These are phyloP conservation scores for Corythornis vintsioides DNA, from an alignment of 2,113 vertebrate genomes.

Conservation along the genomic window DNA sequence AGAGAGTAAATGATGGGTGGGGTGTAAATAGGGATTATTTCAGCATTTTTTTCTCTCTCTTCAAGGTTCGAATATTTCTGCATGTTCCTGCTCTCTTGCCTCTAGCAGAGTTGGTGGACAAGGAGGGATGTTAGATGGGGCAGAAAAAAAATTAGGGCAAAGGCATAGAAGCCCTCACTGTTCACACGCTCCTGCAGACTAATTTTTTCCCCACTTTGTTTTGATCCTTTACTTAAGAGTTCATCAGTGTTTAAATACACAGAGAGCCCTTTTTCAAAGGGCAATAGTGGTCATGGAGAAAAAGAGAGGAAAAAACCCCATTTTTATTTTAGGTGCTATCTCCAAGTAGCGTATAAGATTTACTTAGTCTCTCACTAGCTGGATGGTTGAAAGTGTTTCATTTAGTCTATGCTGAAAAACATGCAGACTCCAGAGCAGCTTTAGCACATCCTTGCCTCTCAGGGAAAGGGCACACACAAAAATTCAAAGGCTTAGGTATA, in stretches of 20 bases:
- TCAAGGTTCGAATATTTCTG: background rate
- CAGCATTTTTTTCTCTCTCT: background rate
- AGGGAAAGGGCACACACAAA: background rate
- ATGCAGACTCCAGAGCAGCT: background rate
- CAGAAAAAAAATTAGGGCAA: background rate
- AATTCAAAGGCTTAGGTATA: background rate
- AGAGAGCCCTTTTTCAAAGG: constrained; percentile 7
- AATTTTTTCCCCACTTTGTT: constrained; percentile 18
- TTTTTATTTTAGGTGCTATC: constrained; percentile 20
- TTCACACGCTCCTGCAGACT: constrained; percentile 6
- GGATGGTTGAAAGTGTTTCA: background rate
- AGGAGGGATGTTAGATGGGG: background rate
- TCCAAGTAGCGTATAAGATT: background rate
- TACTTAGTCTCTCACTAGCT: background rate
- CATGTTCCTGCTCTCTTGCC: background rate
- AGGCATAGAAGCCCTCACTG: background rate
- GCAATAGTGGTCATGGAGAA: background rate
- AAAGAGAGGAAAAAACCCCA: background rate
- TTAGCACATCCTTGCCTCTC: background rate
- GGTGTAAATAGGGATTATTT: background rate
- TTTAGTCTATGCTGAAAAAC: background rate
- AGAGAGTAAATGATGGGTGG: background rate
- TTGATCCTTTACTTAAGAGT: constrained; percentile 53
- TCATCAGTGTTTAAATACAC: constrained; percentile 19
- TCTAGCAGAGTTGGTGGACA: background rate